Base-by-base conservation (phyloP, 1,140 invertebrate species). In the Orchestia grillus region DNA sequence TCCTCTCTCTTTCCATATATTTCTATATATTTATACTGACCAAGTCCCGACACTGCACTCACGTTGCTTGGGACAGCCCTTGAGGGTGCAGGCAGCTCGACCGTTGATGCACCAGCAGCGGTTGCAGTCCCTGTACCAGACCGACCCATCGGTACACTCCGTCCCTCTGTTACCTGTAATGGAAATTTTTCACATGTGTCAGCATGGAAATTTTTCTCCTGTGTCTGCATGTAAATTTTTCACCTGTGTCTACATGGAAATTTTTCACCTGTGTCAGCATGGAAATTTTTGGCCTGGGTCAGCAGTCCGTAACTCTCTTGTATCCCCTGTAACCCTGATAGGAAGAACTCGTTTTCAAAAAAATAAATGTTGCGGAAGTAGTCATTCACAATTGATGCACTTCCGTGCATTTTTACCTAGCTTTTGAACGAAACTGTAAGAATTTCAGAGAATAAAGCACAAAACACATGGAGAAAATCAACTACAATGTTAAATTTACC, bases 51-150 rank as follows among this genome's bases (percentile, higher is more conserved):
- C 36, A 87, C 8, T 8, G 36, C 15, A 90, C 41, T 11, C n/a
- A 90, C n/a, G 91, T 98, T 98, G 28, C 98, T 42, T 36, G 43
- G 41, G 0, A 42, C 88, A 90, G 28, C 8, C 8, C 88, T 90
- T 90, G 41, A 90, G 43, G 3, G 41, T 90, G 41, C 88, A 90
- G 88, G 88, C 88, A 90, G 88, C 43, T 0, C 41, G 41, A 0
- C 88, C 88, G 11, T 44, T 15, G 4, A 90, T 90, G 88, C 88
- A 90, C 88, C 88, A 90, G 88, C 88, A 90, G n/a, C 36, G 4
- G 88, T 90, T 90, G 88, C 88, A 90, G 36, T 44, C 88, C 15
- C 42, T 3, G 41, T 19, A 90, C 88, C 88, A 90, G 36, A 44
- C n/a, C 42, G 88, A 90, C 15, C 88, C 88, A 41, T 90, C 88